Conservation (phyloP, 2,113 vertebrate genomes). For the Festucalex cinctus region DNA sequence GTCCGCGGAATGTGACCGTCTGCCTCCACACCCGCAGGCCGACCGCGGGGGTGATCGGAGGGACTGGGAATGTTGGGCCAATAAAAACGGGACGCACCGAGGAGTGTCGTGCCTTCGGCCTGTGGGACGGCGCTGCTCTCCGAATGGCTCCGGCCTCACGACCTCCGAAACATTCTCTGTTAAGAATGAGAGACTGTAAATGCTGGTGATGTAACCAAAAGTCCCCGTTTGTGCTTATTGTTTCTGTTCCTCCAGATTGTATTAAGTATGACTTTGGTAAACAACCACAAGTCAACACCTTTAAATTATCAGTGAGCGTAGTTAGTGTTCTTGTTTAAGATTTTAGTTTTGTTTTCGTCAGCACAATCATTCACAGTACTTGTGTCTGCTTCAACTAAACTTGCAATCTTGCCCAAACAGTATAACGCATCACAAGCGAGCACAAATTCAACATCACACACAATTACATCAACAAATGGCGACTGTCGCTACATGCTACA, state of each 20-base stretch:
- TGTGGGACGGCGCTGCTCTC: conserved; percentile 52
- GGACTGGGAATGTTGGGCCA: conserved; percentile 62
- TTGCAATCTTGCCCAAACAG: no score
- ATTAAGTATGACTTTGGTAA: not conserved
- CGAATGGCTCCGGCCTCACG: conserved; percentile 44
- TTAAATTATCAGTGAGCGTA: conserved; percentile 3
- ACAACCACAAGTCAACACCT: conserved; percentile 63
- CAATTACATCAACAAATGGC: no score
- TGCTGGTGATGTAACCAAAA: conserved; percentile 4
- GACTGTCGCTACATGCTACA: no score
- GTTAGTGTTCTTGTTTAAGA: conserved; percentile 15
- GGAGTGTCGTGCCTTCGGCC: conserved; percentile 57
- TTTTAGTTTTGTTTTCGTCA: no score
- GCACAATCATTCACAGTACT: no score
- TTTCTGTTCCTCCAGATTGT: no score
- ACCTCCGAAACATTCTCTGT: conserved; percentile 54
- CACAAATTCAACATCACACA: no score
- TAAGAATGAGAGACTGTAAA: conserved; percentile 29
- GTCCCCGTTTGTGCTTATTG: no score
- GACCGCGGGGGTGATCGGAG: conserved; percentile 65
- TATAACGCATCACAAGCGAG: no score
- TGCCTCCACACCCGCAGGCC: conserved; percentile 67
- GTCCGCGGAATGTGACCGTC: conserved; percentile 62
- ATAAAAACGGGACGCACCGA: conserved; percentile 65
- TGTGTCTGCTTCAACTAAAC: no score